phyloP scores from a whole-genome alignment of 2,797 vertebrate species.

The Macropodus opercularis region DNA sequence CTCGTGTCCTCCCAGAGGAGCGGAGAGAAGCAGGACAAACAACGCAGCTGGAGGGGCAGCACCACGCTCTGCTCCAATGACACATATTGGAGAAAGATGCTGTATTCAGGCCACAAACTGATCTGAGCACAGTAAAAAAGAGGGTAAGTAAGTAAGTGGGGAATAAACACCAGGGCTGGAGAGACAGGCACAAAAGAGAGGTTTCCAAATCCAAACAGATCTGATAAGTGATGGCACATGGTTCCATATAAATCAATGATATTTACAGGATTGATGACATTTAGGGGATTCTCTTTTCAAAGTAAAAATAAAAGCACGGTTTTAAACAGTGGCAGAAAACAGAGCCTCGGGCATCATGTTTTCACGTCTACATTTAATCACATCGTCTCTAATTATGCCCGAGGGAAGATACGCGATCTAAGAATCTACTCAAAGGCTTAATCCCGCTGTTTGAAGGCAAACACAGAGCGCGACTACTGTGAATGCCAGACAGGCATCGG shows the following conservation, averaged over 20 bases:
- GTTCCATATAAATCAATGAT: neutral
- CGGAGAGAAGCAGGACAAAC: slow-evolving; percentile 55
- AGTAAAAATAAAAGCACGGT: neutral
- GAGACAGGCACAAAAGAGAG: neutral
- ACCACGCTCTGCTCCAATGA: slow-evolving; percentile 59
- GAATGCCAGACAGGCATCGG: no score
- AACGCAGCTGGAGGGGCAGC: slow-evolving; percentile 44
- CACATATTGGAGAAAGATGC: slow-evolving; percentile 63
- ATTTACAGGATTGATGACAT: neutral
- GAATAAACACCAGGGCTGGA: no score
- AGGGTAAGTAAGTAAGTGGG: slow-evolving; percentile 27
- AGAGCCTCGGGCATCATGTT: neutral
- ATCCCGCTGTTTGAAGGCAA: slow-evolving; percentile 4
- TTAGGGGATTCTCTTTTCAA: slow-evolving; percentile 1
- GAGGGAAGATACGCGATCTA: slow-evolving; percentile 1
- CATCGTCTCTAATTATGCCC: slow-evolving; percentile 11
- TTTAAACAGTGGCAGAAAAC: slow-evolving; percentile 1
- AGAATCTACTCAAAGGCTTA: slow-evolving; percentile 2
- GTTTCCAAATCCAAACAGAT: neutral
- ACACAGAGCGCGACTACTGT: neutral
- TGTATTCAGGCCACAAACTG: slow-evolving; percentile 66
- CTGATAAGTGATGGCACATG: neutral
- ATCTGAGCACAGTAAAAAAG: slow-evolving; percentile 47
- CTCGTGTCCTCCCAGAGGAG: slow-evolving; percentile 53
- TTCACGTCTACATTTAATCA: slow-evolving; percentile 2